A percentile compares a stretch with the other conserved stretches of the same genome.
phyloP scores from a whole-genome alignment of 2,888 invertebrate genomes.

The Habroteleia sp. region DNA sequence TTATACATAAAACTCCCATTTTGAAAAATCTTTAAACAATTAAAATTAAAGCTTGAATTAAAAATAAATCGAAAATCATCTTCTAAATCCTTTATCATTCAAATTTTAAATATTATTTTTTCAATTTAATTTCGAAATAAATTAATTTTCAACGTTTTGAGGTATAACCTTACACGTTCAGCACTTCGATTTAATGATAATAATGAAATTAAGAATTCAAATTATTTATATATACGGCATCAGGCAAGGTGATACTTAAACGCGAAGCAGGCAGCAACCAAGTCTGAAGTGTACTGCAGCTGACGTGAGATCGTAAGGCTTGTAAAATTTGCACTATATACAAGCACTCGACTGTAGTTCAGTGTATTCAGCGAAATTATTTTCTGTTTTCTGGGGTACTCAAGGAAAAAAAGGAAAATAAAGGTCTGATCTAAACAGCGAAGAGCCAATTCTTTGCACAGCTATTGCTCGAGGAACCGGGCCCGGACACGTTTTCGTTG shows the following conservation, averaged over 20 bases:
- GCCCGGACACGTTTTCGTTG: slow-evolving; percentile 2
- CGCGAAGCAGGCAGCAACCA: slow-evolving; percentile 26
- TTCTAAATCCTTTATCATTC: no score
- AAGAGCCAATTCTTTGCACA: slow-evolving; percentile 39
- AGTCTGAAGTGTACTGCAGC: slow-evolving; percentile 55
- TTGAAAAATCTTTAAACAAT: no score
- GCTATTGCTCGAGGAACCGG: slow-evolving; percentile 4
- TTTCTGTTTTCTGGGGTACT: slow-evolving; percentile 48
- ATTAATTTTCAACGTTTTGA: no score
- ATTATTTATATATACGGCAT: slow-evolving; percentile 7
- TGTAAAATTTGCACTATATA: slow-evolving; percentile 52
- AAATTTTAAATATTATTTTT: no score
- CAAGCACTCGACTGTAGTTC: slow-evolving; percentile 57
- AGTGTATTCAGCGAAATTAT: slow-evolving; percentile 60
- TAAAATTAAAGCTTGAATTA: no score
- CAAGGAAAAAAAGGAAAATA: slow-evolving; percentile 46
- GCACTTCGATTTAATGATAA: no score
- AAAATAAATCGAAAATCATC: no score
- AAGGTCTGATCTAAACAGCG: slow-evolving; percentile 41
- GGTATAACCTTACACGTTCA: no score
- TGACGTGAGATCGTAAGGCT: slow-evolving; percentile 54
- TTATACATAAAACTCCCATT: no score
- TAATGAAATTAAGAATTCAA: neutral
- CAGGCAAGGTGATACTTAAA: slow-evolving; percentile 20
- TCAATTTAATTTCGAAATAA: no score